phyloP scores from a whole-genome alignment of 2,113 vertebrate genomes.

The Myanophis thanlyinensis region DNA sequence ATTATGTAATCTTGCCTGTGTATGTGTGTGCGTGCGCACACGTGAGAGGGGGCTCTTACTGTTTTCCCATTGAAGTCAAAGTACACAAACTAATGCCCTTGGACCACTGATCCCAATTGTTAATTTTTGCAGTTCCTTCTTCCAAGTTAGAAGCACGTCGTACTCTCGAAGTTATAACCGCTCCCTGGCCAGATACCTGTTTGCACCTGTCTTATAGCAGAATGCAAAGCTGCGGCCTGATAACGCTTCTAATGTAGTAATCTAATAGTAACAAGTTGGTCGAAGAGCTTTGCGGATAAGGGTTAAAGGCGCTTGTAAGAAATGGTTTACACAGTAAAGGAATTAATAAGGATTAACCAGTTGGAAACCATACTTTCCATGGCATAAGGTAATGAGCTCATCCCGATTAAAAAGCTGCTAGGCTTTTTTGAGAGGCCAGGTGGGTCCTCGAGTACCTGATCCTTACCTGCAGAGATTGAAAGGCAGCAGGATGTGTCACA shows the following conservation, averaged over 20 bases:
- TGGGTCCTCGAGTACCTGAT: neutral
- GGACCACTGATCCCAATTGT: neutral
- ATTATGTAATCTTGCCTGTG: neutral
- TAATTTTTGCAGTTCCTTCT: neutral
- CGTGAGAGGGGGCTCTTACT: neutral
- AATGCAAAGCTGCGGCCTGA: neutral
- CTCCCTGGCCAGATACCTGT: neutral
- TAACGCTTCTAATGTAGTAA: too few relatives aligned
- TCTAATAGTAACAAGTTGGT: neutral
- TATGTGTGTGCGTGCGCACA: accelerated
- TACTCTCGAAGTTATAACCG: neutral
- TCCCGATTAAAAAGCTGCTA: neutral
- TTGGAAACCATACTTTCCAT: neutral
- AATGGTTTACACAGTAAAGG: neutral
- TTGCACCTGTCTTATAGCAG: neutral
- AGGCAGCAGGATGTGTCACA: neutral
- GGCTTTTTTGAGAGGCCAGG: neutral
- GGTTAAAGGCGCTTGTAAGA: neutral
- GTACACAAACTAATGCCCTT: neutral
- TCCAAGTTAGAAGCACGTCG: neutral
- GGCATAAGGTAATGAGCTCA: too few relatives aligned
- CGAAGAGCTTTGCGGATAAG: neutral
- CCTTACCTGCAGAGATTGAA: neutral
- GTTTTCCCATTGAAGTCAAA: neutral
- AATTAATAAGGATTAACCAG: neutral